Base-by-base conservation (phyloP, 2,113 vertebrate species). In the Pollimyrus isidori region DNA sequence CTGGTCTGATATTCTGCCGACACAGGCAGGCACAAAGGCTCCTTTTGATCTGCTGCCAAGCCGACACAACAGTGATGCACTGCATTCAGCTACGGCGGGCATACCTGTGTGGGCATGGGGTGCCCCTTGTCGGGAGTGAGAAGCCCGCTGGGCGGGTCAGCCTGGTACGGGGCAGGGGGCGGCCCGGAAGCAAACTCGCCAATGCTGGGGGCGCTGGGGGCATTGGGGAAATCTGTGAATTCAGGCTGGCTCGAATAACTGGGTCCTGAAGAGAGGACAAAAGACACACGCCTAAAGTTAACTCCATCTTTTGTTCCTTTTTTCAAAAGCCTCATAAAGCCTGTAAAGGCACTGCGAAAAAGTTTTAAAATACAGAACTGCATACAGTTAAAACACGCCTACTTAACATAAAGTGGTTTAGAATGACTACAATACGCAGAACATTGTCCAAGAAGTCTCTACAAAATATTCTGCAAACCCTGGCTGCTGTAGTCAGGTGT, bases 71-170 rank as follows among this genome's bases (percentile, higher is more conserved):
- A 73, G 26, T 7, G 30, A 76, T 2, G 2, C 73, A 0, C 73
- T 7, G 73, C 1, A 15, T 19, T 39, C 69, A 19, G 69, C 69
- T 39, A 15, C 2, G 15, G 13, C 15, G 2, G 69, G 69, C 0
- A 1, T 58, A 97, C 97, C 97, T 98, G 97, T 90, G 94, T 88
- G 0, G 95, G 58, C 91, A 97, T 93, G 11, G 96, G 93, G 91
- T 97, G 95, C 0, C 95, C 94, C 76, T 98, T 98, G 91, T 98
- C 97, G 0, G 97, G 92, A 45, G 92, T 93, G 89, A 96, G 91
- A 89, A 97, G 93, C 23, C 95, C 91, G 0, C 95, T 94, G 10
- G 97, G 96, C 45, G 98, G 95, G 93, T 97, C 97, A 0, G 97
- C 93, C 90, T 96, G 96, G 90, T 96, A 96, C 86, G 96, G 95